Evolutionary conservation across 2,113 vertebrate species (phyloP).

Genomic region (Brevimyrus niger): DNA sequence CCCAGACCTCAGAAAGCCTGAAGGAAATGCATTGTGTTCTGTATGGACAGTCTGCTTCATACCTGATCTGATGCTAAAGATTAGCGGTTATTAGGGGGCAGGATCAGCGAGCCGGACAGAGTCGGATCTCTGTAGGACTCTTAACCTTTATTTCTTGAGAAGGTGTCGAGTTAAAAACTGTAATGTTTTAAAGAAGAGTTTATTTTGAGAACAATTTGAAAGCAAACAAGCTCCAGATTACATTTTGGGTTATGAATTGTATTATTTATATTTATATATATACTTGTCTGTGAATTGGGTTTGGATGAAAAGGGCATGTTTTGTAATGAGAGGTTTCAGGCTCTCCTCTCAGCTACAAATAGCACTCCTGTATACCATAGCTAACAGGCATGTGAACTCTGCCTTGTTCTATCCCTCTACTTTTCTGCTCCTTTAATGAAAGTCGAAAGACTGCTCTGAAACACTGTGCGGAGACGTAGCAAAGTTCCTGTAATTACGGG

Average conservation of each 20-base stretch:
- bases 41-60: background rate
- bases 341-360: background rate
- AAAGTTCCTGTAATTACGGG: constrained; percentile 23
- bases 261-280: background rate
- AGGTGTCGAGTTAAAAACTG: background rate
- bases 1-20: background rate
- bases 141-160: background rate
- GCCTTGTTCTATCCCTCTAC: background rate
- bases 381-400: constrained; percentile 2
- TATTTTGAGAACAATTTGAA: background rate
- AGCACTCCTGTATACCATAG: background rate
- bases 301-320: background rate
- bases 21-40: background rate
- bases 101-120: background rate
- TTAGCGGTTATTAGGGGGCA: background rate
- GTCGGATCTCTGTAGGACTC: background rate
- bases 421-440: constrained; percentile 8
- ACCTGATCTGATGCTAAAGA: background rate
- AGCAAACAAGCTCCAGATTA: background rate
- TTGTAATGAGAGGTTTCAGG: background rate
- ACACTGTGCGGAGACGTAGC: background rate
- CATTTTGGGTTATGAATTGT: background rate
- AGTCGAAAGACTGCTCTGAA: constrained; percentile 2
- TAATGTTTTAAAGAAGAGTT: background rate
- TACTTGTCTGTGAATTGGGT: background rate